These are phyloP conservation scores for Caenorhabditis sp. DNA, from an alignment of 2,888 invertebrate genomes.

Conservation along the genomic window DNA sequence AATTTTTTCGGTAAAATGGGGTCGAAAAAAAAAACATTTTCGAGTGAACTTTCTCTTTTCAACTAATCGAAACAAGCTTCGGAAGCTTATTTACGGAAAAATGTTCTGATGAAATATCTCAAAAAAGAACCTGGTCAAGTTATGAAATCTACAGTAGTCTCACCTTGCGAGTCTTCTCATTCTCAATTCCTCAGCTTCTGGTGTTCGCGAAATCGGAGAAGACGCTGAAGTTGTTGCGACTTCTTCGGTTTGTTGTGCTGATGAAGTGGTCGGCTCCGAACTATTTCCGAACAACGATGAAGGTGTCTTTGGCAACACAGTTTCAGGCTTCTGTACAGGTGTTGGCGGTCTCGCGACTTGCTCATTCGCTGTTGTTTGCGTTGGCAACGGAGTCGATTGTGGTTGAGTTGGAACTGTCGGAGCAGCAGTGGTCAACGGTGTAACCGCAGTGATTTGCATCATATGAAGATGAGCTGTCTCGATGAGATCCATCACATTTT, in stretches of 20 bases:
- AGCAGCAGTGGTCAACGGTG: neutral
- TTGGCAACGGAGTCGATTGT: neutral
- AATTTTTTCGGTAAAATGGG: no score
- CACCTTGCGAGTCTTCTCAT: conserved; percentile 15
- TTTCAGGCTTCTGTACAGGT: neutral
- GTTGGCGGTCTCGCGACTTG: neutral
- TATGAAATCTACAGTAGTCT: neutral
- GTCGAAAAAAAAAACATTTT: no score
- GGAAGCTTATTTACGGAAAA: neutral
- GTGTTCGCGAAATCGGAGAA: conserved; percentile 13
- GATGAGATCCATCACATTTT: conserved; percentile 86
- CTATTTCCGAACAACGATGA: neutral
- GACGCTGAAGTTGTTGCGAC: conserved; percentile 2
- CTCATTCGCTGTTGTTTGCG: neutral
- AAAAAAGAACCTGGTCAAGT: conserved; percentile 16
- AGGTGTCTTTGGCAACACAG: conserved; percentile 3
- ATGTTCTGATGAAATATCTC: neutral
- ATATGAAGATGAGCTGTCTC: conserved; percentile 84
- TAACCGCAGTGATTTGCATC: conserved; percentile 26
- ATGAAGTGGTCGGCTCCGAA: neutral
- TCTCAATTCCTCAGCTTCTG: conserved; percentile 32
- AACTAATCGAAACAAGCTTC: no score
- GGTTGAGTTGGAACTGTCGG: neutral
- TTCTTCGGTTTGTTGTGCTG: neutral
- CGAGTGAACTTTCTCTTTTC: no score